phyloP scores from a whole-genome alignment of 2,797 vertebrate species.

The Australoheros facetus region DNA sequence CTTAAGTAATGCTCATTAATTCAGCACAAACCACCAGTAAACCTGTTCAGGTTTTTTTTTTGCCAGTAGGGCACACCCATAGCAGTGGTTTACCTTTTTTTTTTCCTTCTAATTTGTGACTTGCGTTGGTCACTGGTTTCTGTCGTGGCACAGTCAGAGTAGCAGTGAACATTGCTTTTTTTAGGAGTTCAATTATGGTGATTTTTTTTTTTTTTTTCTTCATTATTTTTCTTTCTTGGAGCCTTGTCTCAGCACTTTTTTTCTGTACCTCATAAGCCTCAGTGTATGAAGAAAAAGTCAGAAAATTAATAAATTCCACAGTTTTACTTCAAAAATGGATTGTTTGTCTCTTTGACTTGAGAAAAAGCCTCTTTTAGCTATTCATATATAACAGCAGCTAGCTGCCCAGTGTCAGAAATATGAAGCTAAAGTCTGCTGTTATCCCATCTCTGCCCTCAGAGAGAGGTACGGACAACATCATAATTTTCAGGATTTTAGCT shows the following conservation, averaged over 20 bases:
- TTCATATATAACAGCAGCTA: too few species aligned
- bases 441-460: too few species aligned
- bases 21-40: slow-evolving; percentile 70
- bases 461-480: background rate
- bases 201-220: background rate
- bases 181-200: slow-evolving; percentile 64
- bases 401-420: background rate
- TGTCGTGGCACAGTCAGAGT: slow-evolving; percentile 60
- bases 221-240: slow-evolving; percentile 17
- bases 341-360: background rate
- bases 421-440: background rate
- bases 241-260: slow-evolving; percentile 81
- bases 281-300: slow-evolving; percentile 71
- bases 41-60: slow-evolving; percentile 1
- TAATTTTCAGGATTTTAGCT: background rate
- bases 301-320: slow-evolving; percentile 78
- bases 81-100: slow-evolving; percentile 37
- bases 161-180: slow-evolving; percentile 63
- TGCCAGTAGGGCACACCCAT: slow-evolving; percentile 28
- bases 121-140: slow-evolving; percentile 57
- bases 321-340: slow-evolving; percentile 60
- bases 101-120: slow-evolving; percentile 18
- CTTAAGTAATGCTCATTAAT: slow-evolving; percentile 11
- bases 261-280: slow-evolving; percentile 83
- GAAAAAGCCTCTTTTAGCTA: background rate